phyloP scores from a whole-genome alignment of 2,113 vertebrate genomes.

The Heptranchias perlo region DNA sequence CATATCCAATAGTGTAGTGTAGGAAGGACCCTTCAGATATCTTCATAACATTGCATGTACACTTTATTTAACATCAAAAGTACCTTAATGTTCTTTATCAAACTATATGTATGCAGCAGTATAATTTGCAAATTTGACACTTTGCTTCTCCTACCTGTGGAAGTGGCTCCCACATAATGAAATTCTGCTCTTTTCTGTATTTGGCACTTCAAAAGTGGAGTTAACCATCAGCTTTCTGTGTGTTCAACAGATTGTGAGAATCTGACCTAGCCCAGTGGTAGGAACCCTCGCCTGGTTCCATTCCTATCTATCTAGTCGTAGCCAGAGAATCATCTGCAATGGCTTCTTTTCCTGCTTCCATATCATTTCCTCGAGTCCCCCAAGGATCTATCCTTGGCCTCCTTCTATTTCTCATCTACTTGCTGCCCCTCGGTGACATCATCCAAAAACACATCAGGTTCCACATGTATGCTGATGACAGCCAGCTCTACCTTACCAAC shows the following conservation, averaged over 20 bases:
- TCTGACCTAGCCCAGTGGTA: not conserved
- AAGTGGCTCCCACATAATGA: not conserved
- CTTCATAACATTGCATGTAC: not conserved
- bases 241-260: not conserved
- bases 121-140: not conserved
- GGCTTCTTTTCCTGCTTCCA: no score
- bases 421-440: no score
- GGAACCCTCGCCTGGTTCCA: no score
- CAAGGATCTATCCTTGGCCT: no score
- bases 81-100: not conserved
- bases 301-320: no score
- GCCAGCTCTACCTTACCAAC: no score
- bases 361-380: no score
- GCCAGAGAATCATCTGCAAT: no score
- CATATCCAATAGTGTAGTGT: not conserved
- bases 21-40: not conserved
- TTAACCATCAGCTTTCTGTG: not conserved
- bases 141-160: not conserved
- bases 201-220: not conserved
- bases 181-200: not conserved
- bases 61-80: not conserved
- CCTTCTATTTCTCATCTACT: no score
- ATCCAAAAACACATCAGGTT: no score
- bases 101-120: not conserved
- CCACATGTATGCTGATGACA: no score